Evolutionary conservation across 2,797 vertebrate species (phyloP), one percentile per base, ranked within the genome.

Genomic region (Pseudochirops corinnae): DNA sequence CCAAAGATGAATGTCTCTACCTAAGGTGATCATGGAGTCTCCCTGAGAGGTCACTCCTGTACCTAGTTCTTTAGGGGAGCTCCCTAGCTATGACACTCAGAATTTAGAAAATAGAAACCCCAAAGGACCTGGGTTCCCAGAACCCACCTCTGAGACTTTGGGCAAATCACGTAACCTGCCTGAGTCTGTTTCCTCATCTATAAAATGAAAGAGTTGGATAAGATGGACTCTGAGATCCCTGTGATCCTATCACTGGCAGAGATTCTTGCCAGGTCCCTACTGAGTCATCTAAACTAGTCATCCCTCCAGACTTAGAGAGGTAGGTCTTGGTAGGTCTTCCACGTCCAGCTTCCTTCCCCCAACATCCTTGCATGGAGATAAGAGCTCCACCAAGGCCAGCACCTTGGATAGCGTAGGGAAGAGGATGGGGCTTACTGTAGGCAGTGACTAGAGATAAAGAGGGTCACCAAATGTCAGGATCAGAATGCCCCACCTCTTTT

Each of bases 11-110:
- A 67, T 2, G 0, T 67, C 62, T 67, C 33, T n/a, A 18, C 33
- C 62, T 67, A 67, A 67, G 62, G 5, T 18, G 33, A n/a, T 74
- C 1, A 16, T 67, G 33, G 62, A n/a, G 62, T 67, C 33, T 29
- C 33, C 33, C 16, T n/a, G 33, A 7, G 31, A 74, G 5, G 33
- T 74, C 33, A n/a, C 33, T 74, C 62, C 33, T n/a, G 14, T n/a
- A 14, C 16, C 62, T 74, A 1, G 16, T 2, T 16, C 62, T 67
- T 67, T 13, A 60, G 58, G 29, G 31, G 0, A 10, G 21, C 16
- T 7, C 1, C 0, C 93, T 39, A 0, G 55, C 55, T 33, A 60
- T 18, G 12, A 50, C 56, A 16, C 52, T 53, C 3, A 16, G 16
- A 56, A 18, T 53, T 90, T 93, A 74, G 56, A 92, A 94, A 55